Conservation (phyloP, 1,140 invertebrate genomes). For the Cherax quadricarinatus region DNA sequence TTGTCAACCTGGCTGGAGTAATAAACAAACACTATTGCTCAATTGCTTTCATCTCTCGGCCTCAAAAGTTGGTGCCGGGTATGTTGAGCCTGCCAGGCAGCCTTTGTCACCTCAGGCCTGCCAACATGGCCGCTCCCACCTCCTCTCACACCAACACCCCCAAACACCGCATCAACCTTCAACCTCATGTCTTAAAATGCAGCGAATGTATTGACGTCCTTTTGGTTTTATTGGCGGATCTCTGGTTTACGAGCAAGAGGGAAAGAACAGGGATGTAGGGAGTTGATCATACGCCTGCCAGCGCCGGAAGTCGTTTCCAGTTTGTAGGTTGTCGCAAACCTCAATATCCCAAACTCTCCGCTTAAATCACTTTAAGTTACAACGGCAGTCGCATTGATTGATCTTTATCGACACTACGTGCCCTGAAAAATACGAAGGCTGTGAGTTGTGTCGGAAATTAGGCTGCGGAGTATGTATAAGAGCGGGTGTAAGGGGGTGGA, state of each 20-base stretch:
- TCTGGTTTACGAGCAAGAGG: too few relatives aligned
- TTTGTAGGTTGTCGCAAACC: constrained; percentile 41
- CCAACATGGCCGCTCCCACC: not conserved
- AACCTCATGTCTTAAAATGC: not conserved
- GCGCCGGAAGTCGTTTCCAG: constrained; percentile 30
- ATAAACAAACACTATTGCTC: constrained; percentile 5
- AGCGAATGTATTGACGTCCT: not conserved
- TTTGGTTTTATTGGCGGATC: too few relatives aligned
- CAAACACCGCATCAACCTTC: not conserved
- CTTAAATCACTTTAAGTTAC: not conserved
- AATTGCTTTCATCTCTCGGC: constrained; percentile 42
- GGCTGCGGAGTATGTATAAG: not conserved
- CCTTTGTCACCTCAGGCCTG: constrained; percentile 31
- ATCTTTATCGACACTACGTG: not conserved
- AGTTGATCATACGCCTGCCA: constrained; percentile 13
- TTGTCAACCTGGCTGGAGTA: not conserved
- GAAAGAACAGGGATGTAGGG: not conserved
- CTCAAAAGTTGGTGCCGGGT: constrained; percentile 26
- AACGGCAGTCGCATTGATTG: not conserved
- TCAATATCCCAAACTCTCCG: not conserved
- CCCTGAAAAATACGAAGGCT: not conserved
- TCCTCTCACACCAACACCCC: not conserved
- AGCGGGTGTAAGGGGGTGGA: not conserved
- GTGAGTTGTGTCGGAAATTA: not conserved
- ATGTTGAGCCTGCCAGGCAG: constrained; percentile 9